These are phyloP conservation scores for Enoplolaimus lenunculus DNA, from an alignment of 2,888 invertebrate genomes.

Conservation along the genomic window DNA sequence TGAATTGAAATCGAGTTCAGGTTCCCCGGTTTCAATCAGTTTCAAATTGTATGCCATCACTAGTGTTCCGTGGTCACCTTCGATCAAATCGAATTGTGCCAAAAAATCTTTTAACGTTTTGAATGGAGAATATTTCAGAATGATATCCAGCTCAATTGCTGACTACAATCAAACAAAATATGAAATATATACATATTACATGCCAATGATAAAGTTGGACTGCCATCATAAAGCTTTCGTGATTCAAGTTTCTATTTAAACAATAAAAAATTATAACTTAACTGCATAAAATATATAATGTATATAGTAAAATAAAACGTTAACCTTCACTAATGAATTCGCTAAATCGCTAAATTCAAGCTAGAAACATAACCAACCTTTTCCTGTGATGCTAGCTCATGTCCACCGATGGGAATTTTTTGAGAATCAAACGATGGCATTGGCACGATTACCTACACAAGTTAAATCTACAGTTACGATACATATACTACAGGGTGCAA, in stretches of 20 bases:
- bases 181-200: too few species aligned
- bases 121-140: slow-evolving; percentile 44
- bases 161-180: slow-evolving; percentile 39
- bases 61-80: slow-evolving; percentile 42
- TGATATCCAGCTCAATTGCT: slow-evolving; percentile 42
- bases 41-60: slow-evolving; percentile 45
- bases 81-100: slow-evolving; percentile 42
- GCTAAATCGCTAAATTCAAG: too few species aligned
- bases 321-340: too few species aligned
- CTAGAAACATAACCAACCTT: too few species aligned
- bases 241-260: too few species aligned
- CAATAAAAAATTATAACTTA: too few species aligned
- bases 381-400: slow-evolving; percentile 22
- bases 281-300: too few species aligned
- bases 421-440: slow-evolving; percentile 42
- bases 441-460: slow-evolving; percentile 43
- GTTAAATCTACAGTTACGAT: too few species aligned
- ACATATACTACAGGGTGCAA: too few species aligned
- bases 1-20: slow-evolving; percentile 43
- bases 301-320: too few species aligned
- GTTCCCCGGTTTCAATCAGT: slow-evolving; percentile 41
- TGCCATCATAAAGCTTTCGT: too few species aligned
- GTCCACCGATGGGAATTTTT: slow-evolving; percentile 32
- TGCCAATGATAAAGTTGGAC: too few species aligned
- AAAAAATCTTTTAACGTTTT: slow-evolving; percentile 39